Evolutionary conservation across 2,888 invertebrate species (phyloP).

Genomic region (Chironomus tentans): DNA sequence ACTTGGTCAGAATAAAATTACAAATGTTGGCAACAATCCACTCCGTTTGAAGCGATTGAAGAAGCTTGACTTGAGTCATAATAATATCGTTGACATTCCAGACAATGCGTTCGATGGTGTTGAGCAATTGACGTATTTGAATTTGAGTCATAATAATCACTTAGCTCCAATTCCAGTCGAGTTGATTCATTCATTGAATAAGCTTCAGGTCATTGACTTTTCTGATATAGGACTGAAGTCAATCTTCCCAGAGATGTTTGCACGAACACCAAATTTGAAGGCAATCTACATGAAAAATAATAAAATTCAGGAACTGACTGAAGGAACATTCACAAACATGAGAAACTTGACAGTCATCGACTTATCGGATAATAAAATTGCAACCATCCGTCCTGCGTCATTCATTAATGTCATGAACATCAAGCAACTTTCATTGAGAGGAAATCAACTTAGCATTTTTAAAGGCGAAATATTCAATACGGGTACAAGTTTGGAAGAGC

Average conservation of each 20-base stretch:
- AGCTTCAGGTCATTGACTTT: constrained; percentile 60
- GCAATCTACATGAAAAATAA: constrained; percentile 64
- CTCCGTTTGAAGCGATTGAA: constrained; percentile 55
- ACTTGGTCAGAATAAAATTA: constrained; percentile 64
- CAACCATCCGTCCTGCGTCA: constrained; percentile 61
- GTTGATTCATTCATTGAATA: constrained; percentile 61
- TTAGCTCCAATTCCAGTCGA: constrained; percentile 54
- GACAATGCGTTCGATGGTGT: constrained; percentile 58
- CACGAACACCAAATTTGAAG: constrained; percentile 56
- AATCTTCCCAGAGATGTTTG: constrained; percentile 61
- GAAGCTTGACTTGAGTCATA: constrained; percentile 68
- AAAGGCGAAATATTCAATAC: constrained; percentile 79
- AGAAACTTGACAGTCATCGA: constrained; percentile 65
- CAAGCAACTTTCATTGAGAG: constrained; percentile 58
- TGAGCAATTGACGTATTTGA: constrained; percentile 58
- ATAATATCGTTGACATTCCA: constrained; percentile 63
- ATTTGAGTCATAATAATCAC: constrained; percentile 66
- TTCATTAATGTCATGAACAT: constrained; percentile 72
- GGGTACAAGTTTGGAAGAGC: constrained; percentile 66
- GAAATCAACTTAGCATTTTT: constrained; percentile 70
- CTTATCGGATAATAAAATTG: constrained; percentile 69
- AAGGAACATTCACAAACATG: constrained; percentile 67
- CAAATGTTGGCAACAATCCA: constrained; percentile 55
- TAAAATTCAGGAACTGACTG: constrained; percentile 64
- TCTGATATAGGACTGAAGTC: constrained; percentile 65